These are phyloP conservation scores for Phaetusa simplex DNA, from an alignment of 2,113 vertebrate species.

Conservation along the genomic window DNA sequence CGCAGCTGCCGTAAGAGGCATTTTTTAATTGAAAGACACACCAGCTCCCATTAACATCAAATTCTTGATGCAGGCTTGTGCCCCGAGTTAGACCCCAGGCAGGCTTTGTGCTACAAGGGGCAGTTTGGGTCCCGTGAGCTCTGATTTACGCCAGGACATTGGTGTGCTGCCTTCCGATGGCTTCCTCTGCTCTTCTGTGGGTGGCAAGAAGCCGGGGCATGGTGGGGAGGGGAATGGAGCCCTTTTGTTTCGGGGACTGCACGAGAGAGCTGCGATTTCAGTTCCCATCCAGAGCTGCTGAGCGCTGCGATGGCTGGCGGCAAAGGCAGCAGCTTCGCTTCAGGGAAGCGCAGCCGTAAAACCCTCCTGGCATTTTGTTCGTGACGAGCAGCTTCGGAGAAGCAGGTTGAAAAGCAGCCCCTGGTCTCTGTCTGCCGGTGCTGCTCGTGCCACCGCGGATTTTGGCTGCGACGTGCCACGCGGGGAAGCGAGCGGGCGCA, in stretches of 20 bases:
- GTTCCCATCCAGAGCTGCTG: fast-evolving
- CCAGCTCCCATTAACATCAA: neutral
- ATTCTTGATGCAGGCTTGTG: fast-evolving
- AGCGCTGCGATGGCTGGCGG: neutral
- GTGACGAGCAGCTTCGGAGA: neutral
- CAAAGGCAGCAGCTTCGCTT: neutral
- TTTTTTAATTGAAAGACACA: neutral
- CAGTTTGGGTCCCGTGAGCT: neutral
- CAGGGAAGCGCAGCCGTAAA: neutral
- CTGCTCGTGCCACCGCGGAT: fast-evolving
- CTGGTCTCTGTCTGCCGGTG: neutral
- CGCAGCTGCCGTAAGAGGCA: neutral
- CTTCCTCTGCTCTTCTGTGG: neutral
- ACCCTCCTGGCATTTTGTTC: neutral
- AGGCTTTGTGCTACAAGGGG: fast-evolving
- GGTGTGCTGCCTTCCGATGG: fast-evolving
- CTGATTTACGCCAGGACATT: fast-evolving
- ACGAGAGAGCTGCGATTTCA: neutral
- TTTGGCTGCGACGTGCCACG: fast-evolving
- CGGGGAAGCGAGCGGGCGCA: fast-evolving
- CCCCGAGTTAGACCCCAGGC: neutral
- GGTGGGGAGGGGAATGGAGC: neutral
- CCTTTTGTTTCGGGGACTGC: neutral
- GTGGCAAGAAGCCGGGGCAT: neutral
- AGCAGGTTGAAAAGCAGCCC: neutral